phyloP scores from a whole-genome alignment of 2,888 invertebrate genomes.

The Pimpla rufipes region DNA sequence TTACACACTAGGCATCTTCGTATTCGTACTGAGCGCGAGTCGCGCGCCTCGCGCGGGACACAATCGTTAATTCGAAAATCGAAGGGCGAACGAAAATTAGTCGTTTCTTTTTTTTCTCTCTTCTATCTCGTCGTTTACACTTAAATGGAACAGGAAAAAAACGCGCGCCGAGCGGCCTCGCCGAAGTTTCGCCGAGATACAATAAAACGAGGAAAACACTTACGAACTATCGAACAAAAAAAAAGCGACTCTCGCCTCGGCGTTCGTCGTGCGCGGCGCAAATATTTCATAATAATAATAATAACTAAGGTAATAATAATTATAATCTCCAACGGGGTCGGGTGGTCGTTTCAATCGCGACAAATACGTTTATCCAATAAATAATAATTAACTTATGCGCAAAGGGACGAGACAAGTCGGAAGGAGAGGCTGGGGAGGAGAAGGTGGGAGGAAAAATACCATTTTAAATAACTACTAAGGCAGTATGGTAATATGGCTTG shows the following conservation, averaged over 20 bases:
- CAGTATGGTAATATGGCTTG: conserved; percentile 84
- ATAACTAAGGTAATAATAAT: not conserved
- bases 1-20: conserved; percentile 47
- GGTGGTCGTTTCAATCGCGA: conserved; percentile 31
- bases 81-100: conserved; percentile 23
- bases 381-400: conserved; percentile 64
- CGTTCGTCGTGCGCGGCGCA: conserved; percentile 40
- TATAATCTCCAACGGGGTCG: conserved; percentile 21
- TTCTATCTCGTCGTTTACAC: too few relatives aligned
- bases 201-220: conserved; percentile 22
- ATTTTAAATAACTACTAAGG: conserved; percentile 83
- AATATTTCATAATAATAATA: conserved; percentile 11
- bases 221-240: conserved; percentile 34
- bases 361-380: conserved; percentile 54
- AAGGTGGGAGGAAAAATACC: conserved; percentile 58
- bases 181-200: conserved; percentile 22
- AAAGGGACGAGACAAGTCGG: conserved; percentile 16
- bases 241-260: conserved; percentile 10
- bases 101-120: not conserved
- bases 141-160: conserved; percentile 29
- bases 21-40: conserved; percentile 37
- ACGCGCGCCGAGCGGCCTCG: conserved; percentile 15
- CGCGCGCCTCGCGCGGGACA: conserved; percentile 34
- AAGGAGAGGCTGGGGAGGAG: too few relatives aligned
- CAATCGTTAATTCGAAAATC: conserved; percentile 13